Conservation (phyloP, 2,888 invertebrate species). For the Synanthedon andrenaeformis region DNA sequence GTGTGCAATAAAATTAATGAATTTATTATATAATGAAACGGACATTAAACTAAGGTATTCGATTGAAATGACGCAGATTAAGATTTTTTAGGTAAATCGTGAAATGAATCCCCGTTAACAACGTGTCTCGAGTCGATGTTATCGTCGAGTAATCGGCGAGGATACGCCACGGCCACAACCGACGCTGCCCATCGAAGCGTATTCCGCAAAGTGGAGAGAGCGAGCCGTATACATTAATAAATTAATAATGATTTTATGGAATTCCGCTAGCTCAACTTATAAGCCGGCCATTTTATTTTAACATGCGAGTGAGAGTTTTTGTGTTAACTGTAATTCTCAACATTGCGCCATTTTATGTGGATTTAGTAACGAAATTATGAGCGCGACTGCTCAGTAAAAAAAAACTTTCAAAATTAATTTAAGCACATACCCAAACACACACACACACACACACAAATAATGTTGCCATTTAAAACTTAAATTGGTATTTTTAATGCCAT, state of each 20-base stretch:
- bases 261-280: constrained; percentile 45
- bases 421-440: no score
- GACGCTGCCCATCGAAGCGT: constrained; percentile 40
- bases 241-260: constrained; percentile 67
- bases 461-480: no score
- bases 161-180: constrained; percentile 22
- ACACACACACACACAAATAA: no score
- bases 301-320: constrained; percentile 24
- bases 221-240: constrained; percentile 63
- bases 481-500: no score
- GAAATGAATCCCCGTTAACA: constrained; percentile 3
- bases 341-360: background rate
- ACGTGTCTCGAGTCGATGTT: constrained; percentile 6
- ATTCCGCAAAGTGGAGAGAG: constrained; percentile 57
- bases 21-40: no score
- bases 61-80: no score
- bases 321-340: background rate
- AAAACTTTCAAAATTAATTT: no score
- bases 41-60: no score
- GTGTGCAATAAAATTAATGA: no score
- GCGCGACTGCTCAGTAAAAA: no score
- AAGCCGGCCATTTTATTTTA: constrained; percentile 20
- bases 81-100: constrained; percentile 2
- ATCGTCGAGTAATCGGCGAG: constrained; percentile 7
- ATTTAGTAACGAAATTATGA: background rate